These are phyloP conservation scores for Tachuris rubrigastra DNA, from an alignment of 2,113 vertebrate genomes.

Conservation along the genomic window DNA sequence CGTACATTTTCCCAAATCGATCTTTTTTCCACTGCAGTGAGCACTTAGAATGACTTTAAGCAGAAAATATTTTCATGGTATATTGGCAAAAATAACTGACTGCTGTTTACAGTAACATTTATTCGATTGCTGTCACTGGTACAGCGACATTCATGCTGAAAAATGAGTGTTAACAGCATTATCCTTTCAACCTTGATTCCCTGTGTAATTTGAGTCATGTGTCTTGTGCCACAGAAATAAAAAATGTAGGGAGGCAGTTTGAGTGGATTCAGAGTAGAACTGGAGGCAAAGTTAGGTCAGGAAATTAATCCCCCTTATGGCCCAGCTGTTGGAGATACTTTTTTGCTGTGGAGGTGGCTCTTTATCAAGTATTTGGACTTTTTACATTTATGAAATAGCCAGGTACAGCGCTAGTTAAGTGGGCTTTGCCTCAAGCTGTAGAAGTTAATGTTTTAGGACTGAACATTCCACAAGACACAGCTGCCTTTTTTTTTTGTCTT, in stretches of 20 bases:
- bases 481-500: not conserved
- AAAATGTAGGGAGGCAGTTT: not conserved
- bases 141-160: not conserved
- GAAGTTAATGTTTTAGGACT: not conserved
- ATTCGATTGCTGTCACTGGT: not conserved
- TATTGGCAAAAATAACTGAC: not conserved
- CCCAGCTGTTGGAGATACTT: not conserved
- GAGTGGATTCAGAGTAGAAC: not conserved
- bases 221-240: not conserved
- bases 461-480: not conserved
- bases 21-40: not conserved
- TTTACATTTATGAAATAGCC: not conserved
- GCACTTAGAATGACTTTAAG: not conserved
- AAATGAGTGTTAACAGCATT: not conserved
- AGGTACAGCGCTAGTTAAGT: not conserved
- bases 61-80: not conserved
- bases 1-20: not conserved
- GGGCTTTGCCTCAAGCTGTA: not conserved
- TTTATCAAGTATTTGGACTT: not conserved
- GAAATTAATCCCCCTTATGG: not conserved
- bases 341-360: not conserved
- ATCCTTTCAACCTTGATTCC: conserved; percentile 11
- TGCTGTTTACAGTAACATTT: not conserved
- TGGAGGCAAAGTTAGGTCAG: not conserved
- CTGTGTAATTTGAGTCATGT: not conserved